A percentile compares a stretch with the other conserved stretches of the same genome.
Evolutionary conservation across 2,888 invertebrate species (phyloP).

Genomic region (Embidobia sp.): DNA sequence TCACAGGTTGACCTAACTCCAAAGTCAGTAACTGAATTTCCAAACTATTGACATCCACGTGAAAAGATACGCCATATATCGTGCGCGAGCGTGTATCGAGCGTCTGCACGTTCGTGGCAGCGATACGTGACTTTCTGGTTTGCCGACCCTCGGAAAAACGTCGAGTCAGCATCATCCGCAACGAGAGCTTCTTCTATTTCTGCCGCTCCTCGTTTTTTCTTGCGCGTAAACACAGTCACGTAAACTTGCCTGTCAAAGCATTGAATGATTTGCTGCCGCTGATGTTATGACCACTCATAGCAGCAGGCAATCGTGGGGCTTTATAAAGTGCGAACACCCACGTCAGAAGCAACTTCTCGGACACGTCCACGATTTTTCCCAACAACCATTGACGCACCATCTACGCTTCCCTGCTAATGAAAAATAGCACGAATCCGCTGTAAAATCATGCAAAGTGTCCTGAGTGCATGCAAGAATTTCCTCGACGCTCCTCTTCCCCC

Average conservation of each 20-base stretch:
- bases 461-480: conserved; percentile 38
- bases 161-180: conserved; percentile 58
- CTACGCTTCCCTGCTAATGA: conserved; percentile 1
- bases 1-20: conserved; percentile 46
- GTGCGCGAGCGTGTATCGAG: conserved; percentile 59
- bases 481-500: conserved; percentile 19
- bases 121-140: conserved; percentile 65
- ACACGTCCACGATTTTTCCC: conserved; percentile 4
- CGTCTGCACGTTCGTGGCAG: conserved; percentile 51
- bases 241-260: conserved; percentile 45
- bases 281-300: conserved; percentile 51
- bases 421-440: not conserved
- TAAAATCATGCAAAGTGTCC: conserved; percentile 37
- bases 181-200: conserved; percentile 48
- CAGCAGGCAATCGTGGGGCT: conserved; percentile 20
- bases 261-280: conserved; percentile 41
- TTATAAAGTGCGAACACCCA: conserved; percentile 5
- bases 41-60: conserved; percentile 63
- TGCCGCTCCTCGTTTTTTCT: conserved; percentile 16
- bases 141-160: conserved; percentile 55
- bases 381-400: conserved; percentile 1
- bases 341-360: not conserved
- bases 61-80: conserved; percentile 69
- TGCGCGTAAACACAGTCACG: conserved; percentile 47
- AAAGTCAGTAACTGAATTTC: conserved; percentile 59